A percentile compares a stretch with the other conserved stretches of the same genome.
Evolutionary conservation across 2,113 vertebrate species (phyloP).

Genomic region (Paralichthys olivaceus): DNA sequence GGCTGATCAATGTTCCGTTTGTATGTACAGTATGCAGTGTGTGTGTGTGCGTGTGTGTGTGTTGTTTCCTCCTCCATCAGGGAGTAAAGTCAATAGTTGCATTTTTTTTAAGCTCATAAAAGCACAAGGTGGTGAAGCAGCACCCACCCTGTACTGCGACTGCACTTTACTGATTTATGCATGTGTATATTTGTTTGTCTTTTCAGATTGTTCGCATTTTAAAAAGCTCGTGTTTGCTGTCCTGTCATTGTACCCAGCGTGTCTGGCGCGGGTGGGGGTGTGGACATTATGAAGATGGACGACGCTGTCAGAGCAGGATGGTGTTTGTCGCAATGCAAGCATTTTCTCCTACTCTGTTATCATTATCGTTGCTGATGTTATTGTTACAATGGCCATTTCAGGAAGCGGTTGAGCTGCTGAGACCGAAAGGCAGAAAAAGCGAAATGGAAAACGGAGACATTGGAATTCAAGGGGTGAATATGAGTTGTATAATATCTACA

Average conservation of each 20-base stretch:
- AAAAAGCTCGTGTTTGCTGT: conserved; percentile 30
- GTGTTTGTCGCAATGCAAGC: conserved; percentile 72
- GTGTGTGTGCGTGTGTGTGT: not conserved
- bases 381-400: conserved; percentile 72
- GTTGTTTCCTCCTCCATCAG: not conserved
- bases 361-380: conserved; percentile 76
- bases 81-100: not conserved
- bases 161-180: conserved; percentile 5
- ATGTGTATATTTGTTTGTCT: conserved; percentile 4
- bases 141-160: not conserved
- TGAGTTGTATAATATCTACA: conserved; percentile 77
- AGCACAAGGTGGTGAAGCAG: not conserved
- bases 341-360: conserved; percentile 76
- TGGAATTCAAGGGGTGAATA: conserved; percentile 69
- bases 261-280: conserved; percentile 26
- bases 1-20: conserved; percentile 35
- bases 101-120: not conserved
- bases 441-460: conserved; percentile 68
- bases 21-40: not conserved
- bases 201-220: conserved; percentile 16
- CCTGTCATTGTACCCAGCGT: conserved; percentile 45
- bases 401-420: conserved; percentile 66
- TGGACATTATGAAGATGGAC: conserved; percentile 77
- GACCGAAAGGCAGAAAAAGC: conserved; percentile 54
- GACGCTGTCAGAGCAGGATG: conserved; percentile 66